A percentile compares a stretch with the other conserved stretches of the same genome.
Evolutionary conservation across 2,888 invertebrate species (phyloP).

Genomic region (Oscheius sp.): DNA sequence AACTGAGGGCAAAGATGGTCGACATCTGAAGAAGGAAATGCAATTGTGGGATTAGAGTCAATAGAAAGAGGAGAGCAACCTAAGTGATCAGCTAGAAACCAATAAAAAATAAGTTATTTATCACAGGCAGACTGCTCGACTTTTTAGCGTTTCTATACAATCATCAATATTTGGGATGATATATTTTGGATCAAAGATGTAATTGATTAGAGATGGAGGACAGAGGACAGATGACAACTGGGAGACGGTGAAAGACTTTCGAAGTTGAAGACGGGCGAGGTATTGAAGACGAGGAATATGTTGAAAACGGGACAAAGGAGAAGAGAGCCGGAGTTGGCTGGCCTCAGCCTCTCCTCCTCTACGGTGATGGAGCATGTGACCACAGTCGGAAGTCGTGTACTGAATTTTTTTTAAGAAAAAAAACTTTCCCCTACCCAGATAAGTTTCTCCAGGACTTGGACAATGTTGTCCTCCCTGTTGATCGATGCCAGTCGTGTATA

Average conservation of each 20-base stretch:
- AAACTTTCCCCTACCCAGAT: slow-evolving; percentile 12
- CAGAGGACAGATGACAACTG: neutral
- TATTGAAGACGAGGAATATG: slow-evolving; percentile 47
- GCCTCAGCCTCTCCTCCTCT: slow-evolving; percentile 46
- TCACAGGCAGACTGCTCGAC: slow-evolving; percentile 4
- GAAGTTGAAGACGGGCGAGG: slow-evolving; percentile 36
- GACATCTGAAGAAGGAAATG: slow-evolving; percentile 21
- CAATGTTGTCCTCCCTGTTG: slow-evolving; percentile 10
- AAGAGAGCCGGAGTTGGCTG: slow-evolving; percentile 35
- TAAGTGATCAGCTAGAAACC: neutral
- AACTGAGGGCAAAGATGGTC: slow-evolving; percentile 73
- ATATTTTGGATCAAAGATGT: slow-evolving; percentile 41
- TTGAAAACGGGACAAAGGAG: slow-evolving; percentile 33
- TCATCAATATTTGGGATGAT: slow-evolving; percentile 39
- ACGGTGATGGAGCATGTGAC: slow-evolving; percentile 44
- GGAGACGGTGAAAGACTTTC: neutral
- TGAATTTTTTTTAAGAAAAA: slow-evolving; percentile 24
- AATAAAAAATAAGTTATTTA: neutral
- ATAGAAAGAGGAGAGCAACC: neutral
- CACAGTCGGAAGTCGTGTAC: slow-evolving; percentile 36
- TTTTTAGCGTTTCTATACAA: slow-evolving; percentile 29
- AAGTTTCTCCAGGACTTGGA: slow-evolving; percentile 11
- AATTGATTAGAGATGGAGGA: slow-evolving; percentile 30
- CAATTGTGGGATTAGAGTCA: neutral
- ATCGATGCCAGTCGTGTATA: slow-evolving; percentile 11